A percentile compares a stretch with the other conserved stretches of the same genome.
phyloP scores from a whole-genome alignment of 2,113 vertebrate species.

The Cynopterus brachyotis region DNA sequence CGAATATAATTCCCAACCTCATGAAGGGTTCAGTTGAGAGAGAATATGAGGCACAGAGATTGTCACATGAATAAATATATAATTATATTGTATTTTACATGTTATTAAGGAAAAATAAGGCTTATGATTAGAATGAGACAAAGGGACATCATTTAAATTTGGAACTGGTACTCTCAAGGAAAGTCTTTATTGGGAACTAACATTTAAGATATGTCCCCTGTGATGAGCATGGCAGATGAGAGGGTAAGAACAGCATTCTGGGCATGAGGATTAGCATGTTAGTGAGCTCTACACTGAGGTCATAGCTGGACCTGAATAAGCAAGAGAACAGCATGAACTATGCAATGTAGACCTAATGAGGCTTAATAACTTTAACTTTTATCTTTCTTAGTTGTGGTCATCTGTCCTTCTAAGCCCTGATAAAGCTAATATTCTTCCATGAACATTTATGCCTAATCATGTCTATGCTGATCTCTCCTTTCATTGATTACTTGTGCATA shows the following conservation, averaged over 20 bases:
- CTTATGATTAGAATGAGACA: not conserved
- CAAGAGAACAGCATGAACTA: not conserved
- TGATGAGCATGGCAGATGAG: not conserved
- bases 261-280: not conserved
- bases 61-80: not conserved
- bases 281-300: not conserved
- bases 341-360: rapidly evolving
- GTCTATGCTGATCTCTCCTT: not conserved
- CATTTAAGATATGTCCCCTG: not conserved
- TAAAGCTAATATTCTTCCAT: not conserved
- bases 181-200: not conserved
- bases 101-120: not conserved
- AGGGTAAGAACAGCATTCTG: not conserved
- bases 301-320: not conserved
- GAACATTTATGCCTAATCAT: not conserved
- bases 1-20: not conserved
- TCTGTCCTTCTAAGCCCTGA: not conserved
- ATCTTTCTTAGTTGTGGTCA: not conserved
- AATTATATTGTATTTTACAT: not conserved
- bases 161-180: not conserved
- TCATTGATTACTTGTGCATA: not conserved
- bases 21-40: not conserved
- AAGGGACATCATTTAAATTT: not conserved
- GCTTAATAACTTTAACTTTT: not conserved
- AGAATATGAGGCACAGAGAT: not conserved